phyloP scores from a whole-genome alignment of 2,113 vertebrate genomes.

The Chamaetylas fuelleborni region DNA sequence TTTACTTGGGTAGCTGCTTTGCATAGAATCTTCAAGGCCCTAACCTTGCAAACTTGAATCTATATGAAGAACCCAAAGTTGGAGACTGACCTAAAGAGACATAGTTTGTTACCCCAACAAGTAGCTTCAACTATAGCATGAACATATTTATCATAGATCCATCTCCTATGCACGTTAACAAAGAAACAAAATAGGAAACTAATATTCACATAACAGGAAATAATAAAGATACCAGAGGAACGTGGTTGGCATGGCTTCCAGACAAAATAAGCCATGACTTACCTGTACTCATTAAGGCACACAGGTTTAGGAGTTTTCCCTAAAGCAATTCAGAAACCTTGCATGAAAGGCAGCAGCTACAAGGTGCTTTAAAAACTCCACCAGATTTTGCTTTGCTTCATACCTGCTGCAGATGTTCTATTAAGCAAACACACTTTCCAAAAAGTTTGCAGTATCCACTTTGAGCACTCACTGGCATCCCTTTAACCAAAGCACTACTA shows the following conservation, averaged over 20 bases:
- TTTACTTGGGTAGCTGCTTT: neutral
- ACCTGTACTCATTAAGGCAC: neutral
- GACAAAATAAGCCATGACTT: neutral
- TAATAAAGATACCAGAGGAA: neutral
- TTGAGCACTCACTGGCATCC: fast-evolving
- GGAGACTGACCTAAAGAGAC: fast-evolving
- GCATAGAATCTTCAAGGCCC: neutral
- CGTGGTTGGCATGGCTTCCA: fast-evolving
- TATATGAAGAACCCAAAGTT: neutral
- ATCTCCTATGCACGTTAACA: fast-evolving
- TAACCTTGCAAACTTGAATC: neutral
- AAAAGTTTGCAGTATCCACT: fast-evolving
- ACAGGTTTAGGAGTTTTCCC: neutral
- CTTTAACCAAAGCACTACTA: neutral
- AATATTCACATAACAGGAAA: neutral
- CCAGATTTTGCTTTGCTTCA: neutral
- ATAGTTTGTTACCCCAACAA: neutral
- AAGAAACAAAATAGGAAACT: neutral
- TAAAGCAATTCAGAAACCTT: neutral
- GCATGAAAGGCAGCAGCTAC: neutral
- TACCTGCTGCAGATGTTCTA: fast-evolving
- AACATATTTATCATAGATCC: neutral
- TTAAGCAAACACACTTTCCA: fast-evolving
- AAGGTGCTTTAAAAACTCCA: neutral
- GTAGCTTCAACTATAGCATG: neutral